Base-by-base conservation (phyloP, 2,113 vertebrate genomes). In the Etheostoma cragini region DNA sequence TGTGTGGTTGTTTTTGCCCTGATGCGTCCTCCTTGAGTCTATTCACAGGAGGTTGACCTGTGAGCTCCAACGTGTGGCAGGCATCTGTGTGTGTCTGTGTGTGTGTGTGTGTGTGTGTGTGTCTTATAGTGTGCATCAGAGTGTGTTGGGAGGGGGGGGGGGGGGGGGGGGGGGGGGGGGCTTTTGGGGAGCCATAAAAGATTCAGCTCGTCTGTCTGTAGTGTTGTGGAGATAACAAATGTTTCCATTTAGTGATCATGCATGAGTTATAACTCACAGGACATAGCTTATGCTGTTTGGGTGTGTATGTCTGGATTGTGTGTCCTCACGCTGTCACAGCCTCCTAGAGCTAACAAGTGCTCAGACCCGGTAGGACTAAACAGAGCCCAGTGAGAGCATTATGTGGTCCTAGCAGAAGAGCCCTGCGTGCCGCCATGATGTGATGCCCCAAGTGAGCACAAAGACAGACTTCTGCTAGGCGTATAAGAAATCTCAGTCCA, bases 221-320 rank as follows among this genome's bases (percentile, higher is more conserved):
- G 89, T 94, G 90, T 91, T 90, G 85, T 73, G 78, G 72, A 83
- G 88, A 90, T 91, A 90, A 93, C 88, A 91, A 93, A 94, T 91
- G 91, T 87, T 90, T 90, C 86, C 91, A 86, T 94, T 94, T 94
- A 90, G 88, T 85, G 90, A 87, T 92, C 93, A 89, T 94, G 89
- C 90, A 94, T 93, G 89, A 93, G 86, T 93, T 91, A 91, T 92
- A 83, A 87, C 89, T 90, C 88, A 68, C 66, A 86, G 82, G 86
- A 89, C 86, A 80, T 67, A 66, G 71, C 69, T 83, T 62, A 38
- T 45, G 16, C 65, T 13, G 45, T 82, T 70, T 76, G 68, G 19
- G 78, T 76, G 24, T 17, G 78, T 65, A 14, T 24, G 53, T 66
- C 42, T 68, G 56, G 50, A 8, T 81, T 88, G 64, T 85, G 72